A percentile compares a stretch with the other conserved stretches of the same genome.
Conservation (phyloP, 2,797 vertebrate genomes). For the Podarcis siculus region DNA sequence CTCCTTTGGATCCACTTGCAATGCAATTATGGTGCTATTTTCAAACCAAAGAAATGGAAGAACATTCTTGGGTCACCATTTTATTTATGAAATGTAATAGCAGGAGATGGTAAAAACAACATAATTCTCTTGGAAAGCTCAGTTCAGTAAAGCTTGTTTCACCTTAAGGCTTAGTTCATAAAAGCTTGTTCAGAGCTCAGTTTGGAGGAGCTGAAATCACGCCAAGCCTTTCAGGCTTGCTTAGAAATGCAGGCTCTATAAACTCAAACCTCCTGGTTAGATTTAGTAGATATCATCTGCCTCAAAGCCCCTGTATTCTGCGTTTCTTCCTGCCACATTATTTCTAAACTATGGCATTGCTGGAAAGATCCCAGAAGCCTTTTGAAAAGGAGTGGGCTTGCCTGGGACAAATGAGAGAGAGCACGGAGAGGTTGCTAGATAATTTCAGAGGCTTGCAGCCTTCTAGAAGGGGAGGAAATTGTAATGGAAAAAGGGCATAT, state of each 20-base stretch:
- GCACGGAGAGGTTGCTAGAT: background rate
- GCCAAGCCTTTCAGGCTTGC: background rate
- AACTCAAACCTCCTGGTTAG: background rate
- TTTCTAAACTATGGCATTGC: background rate
- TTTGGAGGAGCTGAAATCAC: background rate
- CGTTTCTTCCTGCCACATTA: background rate
- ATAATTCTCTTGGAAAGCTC: conserved; percentile 17
- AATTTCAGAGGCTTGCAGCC: background rate
- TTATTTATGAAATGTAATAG: conserved; percentile 14
- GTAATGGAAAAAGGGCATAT: no score
- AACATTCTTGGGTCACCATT: background rate
- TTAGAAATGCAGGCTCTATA: background rate
- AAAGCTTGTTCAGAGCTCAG: conserved; percentile 12
- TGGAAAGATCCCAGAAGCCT: background rate
- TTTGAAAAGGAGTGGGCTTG: background rate
- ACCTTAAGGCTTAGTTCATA: background rate
- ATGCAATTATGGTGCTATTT: background rate
- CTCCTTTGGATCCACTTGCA: background rate
- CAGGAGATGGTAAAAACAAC: background rate
- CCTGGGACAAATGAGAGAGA: background rate
- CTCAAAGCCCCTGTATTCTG: background rate
- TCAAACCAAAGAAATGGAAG: background rate
- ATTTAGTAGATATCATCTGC: background rate
- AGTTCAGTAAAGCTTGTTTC: background rate
- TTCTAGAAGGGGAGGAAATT: background rate